Conservation (phyloP, 2,113 vertebrate genomes). For the Macaca mulatta region DNA sequence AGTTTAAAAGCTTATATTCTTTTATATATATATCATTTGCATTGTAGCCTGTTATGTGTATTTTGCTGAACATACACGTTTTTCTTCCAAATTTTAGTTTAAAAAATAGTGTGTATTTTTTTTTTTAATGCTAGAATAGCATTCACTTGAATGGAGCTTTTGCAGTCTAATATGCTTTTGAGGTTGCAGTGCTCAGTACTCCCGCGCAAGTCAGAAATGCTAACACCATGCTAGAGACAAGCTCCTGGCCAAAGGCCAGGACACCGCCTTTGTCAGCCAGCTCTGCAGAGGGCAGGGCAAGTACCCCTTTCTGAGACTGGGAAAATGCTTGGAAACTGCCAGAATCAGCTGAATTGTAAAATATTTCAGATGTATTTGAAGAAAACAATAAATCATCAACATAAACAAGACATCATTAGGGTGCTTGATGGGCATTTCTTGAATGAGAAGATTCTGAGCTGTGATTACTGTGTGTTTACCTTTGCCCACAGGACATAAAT, state of each 20-base stretch:
- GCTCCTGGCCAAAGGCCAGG: not conserved
- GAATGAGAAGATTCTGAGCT: conserved; percentile 13
- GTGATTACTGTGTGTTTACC: conserved; percentile 37
- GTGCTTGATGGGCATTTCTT: not conserved
- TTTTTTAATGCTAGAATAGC: not conserved
- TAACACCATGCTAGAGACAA: not conserved
- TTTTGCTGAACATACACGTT: not conserved
- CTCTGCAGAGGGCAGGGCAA: not conserved
- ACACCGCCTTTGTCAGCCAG: not conserved
- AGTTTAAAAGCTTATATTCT: not conserved
- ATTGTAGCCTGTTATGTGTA: not conserved
- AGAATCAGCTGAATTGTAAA: conserved; percentile 9
- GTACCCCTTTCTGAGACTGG: not conserved
- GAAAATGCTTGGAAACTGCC: not conserved
- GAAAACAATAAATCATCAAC: conserved; percentile 38
- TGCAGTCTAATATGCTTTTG: conserved; percentile 43
- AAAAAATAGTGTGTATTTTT: not conserved
- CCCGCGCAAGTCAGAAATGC: not conserved
- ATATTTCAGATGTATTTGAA: conserved; percentile 13
- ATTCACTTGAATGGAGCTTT: not conserved
- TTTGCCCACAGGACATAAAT: conserved; percentile 51
- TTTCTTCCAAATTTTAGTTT: not conserved
- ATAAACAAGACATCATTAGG: conserved; percentile 50
- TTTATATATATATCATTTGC: not conserved
- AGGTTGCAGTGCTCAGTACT: not conserved